A percentile compares a stretch with the other conserved stretches of the same genome.
Conservation (phyloP, 2,888 invertebrate species). For the Uloborus plumipes region DNA sequence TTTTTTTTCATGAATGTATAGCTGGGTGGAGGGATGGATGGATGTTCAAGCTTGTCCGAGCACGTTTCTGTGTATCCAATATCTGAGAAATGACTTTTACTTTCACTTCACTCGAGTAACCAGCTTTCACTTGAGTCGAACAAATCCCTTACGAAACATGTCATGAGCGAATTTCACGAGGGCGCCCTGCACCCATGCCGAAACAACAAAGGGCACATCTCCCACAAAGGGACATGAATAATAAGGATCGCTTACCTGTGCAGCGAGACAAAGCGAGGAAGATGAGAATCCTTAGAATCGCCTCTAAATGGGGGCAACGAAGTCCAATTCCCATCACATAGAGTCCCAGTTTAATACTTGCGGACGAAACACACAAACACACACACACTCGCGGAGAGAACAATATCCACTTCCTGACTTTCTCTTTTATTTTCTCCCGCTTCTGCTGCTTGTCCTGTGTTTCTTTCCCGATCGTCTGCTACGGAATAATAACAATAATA, state of each 20-base stretch:
- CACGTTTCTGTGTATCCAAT: not conserved
- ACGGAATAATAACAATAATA: too few relatives aligned
- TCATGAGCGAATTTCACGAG: not conserved
- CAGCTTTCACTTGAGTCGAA: too few relatives aligned
- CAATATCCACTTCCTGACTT: slow-evolving; percentile 20
- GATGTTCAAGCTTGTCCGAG: not conserved
- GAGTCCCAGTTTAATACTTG: slow-evolving; percentile 15
- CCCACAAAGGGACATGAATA: not conserved
- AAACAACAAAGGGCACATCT: not conserved
- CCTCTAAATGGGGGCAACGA: slow-evolving; percentile 17
- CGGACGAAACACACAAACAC: slow-evolving; percentile 10
- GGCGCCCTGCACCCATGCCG: not conserved
- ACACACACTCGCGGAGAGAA: slow-evolving; percentile 4
- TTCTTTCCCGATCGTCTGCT: not conserved
- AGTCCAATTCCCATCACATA: slow-evolving; percentile 32
- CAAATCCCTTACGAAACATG: too few relatives aligned
- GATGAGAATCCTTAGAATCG: slow-evolving; percentile 19
- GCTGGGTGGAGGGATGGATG: not conserved
- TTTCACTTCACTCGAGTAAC: too few relatives aligned
- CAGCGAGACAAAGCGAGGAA: slow-evolving; percentile 13
- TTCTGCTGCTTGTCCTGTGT: not conserved
- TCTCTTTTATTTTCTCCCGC: not conserved
- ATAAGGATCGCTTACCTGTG: slow-evolving; percentile 18
- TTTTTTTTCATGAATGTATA: too few relatives aligned
- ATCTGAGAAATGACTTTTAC: not conserved